These are phyloP conservation scores for Gymnoscelis rufifasciata DNA, from an alignment of 2,888 invertebrate species.

Conservation along the genomic window DNA sequence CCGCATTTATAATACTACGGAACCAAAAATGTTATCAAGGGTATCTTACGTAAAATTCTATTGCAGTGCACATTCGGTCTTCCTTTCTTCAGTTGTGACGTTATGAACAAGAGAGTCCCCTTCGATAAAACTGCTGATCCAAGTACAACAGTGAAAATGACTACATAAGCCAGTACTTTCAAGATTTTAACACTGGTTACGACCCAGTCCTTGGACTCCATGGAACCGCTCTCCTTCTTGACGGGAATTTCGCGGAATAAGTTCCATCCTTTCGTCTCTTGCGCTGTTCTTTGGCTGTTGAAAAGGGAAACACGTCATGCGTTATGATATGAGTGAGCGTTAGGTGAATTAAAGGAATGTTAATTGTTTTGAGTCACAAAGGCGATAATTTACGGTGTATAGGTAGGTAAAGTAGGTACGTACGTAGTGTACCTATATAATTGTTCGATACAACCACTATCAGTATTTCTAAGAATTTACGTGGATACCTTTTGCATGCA, in stretches of 20 bases:
- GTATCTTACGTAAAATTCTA: conserved; percentile 52
- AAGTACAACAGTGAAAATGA: conserved; percentile 83
- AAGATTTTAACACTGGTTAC: conserved; percentile 80
- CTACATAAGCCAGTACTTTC: conserved; percentile 83
- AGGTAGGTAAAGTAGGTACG: background rate
- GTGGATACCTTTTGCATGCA: background rate
- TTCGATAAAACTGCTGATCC: conserved; percentile 85
- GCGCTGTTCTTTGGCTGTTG: conserved; percentile 70
- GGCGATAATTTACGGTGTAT: no score
- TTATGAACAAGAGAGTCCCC: conserved; percentile 84
- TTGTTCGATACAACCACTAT: background rate
- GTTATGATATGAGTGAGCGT: background rate
- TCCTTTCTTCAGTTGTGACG: conserved; percentile 81
- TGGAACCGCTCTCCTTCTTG: conserved; percentile 83
- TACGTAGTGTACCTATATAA: background rate
- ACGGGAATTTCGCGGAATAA: conserved; percentile 86
- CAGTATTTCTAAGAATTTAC: background rate
- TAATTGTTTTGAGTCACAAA: no score
- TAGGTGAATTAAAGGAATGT: background rate
- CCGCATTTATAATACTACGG: no score
- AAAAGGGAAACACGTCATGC: background rate
- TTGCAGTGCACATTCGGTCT: conserved; percentile 81
- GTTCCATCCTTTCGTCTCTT: conserved; percentile 86
- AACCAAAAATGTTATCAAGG: background rate
- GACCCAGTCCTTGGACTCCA: conserved; percentile 80